Evolutionary conservation across 2,888 invertebrate species (phyloP).

Genomic region (Volucella inflata): DNA sequence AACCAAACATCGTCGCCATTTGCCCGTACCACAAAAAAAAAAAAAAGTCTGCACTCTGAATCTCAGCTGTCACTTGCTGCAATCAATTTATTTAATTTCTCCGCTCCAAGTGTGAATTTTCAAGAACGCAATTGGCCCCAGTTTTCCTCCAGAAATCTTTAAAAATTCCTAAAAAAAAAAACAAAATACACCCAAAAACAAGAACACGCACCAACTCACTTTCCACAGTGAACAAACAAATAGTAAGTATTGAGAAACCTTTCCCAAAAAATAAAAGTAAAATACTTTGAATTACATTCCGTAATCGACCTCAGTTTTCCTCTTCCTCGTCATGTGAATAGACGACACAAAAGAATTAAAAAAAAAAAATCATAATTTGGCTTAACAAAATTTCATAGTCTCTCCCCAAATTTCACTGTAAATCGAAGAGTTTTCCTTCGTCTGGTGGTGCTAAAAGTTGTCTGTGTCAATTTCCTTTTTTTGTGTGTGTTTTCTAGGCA

Average conservation of each 20-base stretch:
- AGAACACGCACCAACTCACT: neutral
- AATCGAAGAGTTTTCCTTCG: neutral
- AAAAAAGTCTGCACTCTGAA: constrained; percentile 27
- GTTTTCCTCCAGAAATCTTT: neutral
- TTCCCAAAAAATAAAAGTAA: constrained; percentile 36
- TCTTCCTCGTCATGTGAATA: constrained; percentile 27
- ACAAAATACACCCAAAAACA: neutral
- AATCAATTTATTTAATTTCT: constrained; percentile 42
- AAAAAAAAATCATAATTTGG: constrained; percentile 16
- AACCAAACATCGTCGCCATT: constrained; percentile 15
- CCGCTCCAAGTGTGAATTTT: neutral
- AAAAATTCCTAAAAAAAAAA: constrained; percentile 1
- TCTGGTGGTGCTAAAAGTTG: neutral
- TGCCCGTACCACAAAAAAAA: neutral
- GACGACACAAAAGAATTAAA: neutral
- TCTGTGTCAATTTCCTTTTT: neutral
- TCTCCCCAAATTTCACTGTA: constrained; percentile 36
- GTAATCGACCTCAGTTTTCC: neutral
- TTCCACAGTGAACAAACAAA: neutral
- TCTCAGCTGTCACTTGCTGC: constrained; percentile 48
- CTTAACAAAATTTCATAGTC: constrained; percentile 8
- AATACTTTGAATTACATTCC: neutral
- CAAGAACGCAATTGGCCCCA: constrained; percentile 32
- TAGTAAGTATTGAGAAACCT: neutral
- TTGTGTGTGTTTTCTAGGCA: constrained; percentile 46